Evolutionary conservation across 2,888 invertebrate species (phyloP), one percentile per base, ranked within the genome.

Genomic region (Xestia c-nigrum): DNA sequence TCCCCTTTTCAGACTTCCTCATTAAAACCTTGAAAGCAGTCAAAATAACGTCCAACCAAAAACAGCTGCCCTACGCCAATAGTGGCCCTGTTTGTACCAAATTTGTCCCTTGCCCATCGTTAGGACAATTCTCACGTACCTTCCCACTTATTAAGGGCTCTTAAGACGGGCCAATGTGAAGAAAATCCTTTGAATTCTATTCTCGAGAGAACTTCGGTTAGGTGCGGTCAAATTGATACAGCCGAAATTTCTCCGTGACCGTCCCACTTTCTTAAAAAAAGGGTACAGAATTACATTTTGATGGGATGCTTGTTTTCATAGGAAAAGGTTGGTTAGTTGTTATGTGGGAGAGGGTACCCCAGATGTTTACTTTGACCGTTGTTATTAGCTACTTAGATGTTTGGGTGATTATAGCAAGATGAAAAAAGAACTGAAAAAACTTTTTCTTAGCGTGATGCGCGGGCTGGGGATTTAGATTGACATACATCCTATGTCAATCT

Each of bases 121-220:
- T 88, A 76, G 57, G 71, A 86, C 83, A 68, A 83, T 87, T 87
- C 80, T 88, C 87, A 87, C 87, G 87, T 85, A 85, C 79, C 86
- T 88, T 79, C 75, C 83, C 78, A 83, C 81, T 86, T 87, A 87
- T 88, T 85, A 86, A 86, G 69, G 83, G 71, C 74, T 70, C 75
- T 84, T 78, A 74, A 31, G 61, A 66, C 59, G 70, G 79, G 59
- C 67, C 74, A 57, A 68, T 73, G 73, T 75, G 65, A 67, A 86
- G 78, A 87, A 80, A 86, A 74, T 72, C 74, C 72, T 80, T 88
- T 86, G 65, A 71, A 80, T 88, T 84, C 83, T 55, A 74, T 77
- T 71, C 80, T 63, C 70, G 65, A 52, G 47, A 70, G 67, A 85
- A 73, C 81, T 87, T 79, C 76, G 87, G 72, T 86, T 84, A 72